Evolutionary conservation across 1,140 invertebrate species (phyloP).

Genomic region (Leptinotarsa undecemlineata): DNA sequence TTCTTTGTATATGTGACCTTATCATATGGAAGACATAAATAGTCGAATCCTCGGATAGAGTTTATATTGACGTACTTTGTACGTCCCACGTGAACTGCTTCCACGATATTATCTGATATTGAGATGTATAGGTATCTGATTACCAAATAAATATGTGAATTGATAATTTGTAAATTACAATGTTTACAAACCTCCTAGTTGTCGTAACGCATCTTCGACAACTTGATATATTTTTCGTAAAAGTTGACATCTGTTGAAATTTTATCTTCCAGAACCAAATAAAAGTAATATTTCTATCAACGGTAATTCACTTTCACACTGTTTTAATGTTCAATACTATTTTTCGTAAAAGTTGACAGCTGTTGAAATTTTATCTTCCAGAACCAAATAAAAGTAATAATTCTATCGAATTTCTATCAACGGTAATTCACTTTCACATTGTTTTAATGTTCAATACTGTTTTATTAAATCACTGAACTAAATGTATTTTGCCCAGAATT

Average conservation of each 20-base stretch:
- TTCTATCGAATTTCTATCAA: background rate
- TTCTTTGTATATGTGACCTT: too few relatives aligned
- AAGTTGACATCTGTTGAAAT: conserved; percentile 1
- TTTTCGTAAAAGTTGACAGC: conserved; percentile 21
- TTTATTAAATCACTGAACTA: too few relatives aligned
- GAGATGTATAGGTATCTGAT: background rate
- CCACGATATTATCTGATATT: background rate
- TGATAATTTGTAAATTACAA: conserved; percentile 8
- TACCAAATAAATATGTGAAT: background rate
- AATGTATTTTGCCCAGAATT: too few relatives aligned
- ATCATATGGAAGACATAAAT: too few relatives aligned
- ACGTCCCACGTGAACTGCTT: too few relatives aligned
- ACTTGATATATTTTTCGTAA: conserved; percentile 24
- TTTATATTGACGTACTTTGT: too few relatives aligned
- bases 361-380: background rate
- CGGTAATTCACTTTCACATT: background rate
- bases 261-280: background rate
- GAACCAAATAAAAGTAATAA: background rate
- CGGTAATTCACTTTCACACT: background rate
- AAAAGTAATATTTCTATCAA: background rate
- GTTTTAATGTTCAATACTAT: background rate
- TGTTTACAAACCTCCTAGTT: conserved; percentile 5
- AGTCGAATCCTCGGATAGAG: too few relatives aligned
- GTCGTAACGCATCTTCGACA: conserved; percentile 20
- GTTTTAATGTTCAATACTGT: background rate